Conservation (phyloP, 2,113 vertebrate genomes). For the Scopus umbretta region DNA sequence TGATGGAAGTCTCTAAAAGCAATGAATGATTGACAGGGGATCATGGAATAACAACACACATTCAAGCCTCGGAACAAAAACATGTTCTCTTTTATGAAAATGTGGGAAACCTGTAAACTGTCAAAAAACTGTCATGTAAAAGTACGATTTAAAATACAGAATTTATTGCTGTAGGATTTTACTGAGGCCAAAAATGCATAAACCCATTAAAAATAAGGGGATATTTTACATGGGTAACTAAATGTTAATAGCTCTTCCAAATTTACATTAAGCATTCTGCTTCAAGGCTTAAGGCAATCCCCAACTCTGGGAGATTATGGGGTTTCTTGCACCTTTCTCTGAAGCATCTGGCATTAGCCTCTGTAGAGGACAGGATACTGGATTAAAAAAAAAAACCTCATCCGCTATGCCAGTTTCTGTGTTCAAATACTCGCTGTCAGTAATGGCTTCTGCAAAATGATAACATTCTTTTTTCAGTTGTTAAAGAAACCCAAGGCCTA, state of each 20-base stretch:
- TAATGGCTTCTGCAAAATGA: neutral
- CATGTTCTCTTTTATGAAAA: neutral
- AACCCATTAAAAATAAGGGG: neutral
- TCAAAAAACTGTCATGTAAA: neutral
- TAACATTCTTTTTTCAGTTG: neutral
- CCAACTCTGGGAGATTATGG: neutral
- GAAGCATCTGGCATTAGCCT: neutral
- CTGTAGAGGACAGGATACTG: neutral
- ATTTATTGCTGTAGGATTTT: neutral
- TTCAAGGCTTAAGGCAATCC: neutral
- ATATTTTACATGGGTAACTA: neutral
- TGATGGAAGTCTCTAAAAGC: neutral
- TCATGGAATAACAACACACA: neutral
- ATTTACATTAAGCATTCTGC: neutral
- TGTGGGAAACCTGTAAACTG: neutral
- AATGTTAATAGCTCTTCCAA: neutral
- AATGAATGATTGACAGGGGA: no score
- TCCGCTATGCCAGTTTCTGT: neutral
- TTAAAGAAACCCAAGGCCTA: neutral
- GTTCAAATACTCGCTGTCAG: neutral
- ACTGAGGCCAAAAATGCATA: neutral
- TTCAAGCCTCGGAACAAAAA: neutral
- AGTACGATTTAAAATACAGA: neutral
- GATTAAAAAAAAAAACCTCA: neutral
- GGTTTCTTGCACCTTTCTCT: constrained; percentile 6